Base-by-base conservation (phyloP, 1,140 invertebrate species). In the Drosophila lacertosa region DNA sequence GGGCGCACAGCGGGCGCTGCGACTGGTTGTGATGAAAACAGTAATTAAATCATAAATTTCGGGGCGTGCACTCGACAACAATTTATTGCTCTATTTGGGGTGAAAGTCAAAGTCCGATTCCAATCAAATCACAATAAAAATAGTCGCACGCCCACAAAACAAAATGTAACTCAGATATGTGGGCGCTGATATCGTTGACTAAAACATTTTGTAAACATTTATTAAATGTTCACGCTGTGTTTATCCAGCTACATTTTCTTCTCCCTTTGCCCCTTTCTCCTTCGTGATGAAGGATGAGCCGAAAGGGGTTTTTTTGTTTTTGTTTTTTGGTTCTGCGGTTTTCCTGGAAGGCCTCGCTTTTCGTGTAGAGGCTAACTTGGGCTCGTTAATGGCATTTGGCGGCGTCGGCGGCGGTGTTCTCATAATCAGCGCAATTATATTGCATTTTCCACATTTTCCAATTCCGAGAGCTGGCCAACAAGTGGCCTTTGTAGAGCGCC, bases 361-460 rank as follows among this genome's bases (percentile, higher is more conserved):
- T 57, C 10, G 63, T 35, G 7, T 7, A 3, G 9, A n/a, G 29
- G 20, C 48, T 7, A 71, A 59, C 33, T 60, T 58, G 80, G 62
- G 55, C 74, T 82, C 75, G 82, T 88, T 88, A 82, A 77, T 82
- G 77, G 83, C 82, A 75, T 82, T 83, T 84, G 83, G 72, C 55
- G 22, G 54, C 47, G 16, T 11, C 9, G 4, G 15, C 15, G 26
- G 53, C 26, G 11, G 37, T 16, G 9, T 26, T 51, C 64, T 58
- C 70, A 88, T 88, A 88, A 88, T 88, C 77, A 88, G 82, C 82
- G 78, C 82, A 82, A 88, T 88, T 88, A 88, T 88, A 84, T 88
- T 88, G 82, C 82, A 88, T 88, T 81, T 74, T 80, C 68, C 55
- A 66, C 42, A 55, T 58, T 40, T 58, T 33, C 32, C 42, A 60